Conservation (phyloP, 2,113 vertebrate genomes). For the Phalacrocorax brasilianus region DNA sequence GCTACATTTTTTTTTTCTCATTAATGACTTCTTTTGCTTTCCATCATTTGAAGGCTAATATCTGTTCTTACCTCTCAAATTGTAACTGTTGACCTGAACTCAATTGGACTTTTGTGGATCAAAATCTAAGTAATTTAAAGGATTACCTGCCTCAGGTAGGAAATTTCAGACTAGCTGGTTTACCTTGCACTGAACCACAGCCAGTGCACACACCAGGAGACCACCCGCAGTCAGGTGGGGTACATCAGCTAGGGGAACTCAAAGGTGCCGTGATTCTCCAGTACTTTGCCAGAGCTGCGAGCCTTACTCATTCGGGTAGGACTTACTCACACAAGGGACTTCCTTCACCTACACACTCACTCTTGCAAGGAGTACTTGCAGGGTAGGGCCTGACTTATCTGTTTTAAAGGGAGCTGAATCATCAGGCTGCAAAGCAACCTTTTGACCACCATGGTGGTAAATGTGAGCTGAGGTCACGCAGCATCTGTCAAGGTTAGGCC, state of each 20-base stretch:
- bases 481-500: not conserved
- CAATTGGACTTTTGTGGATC: fast-evolving
- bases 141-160: not conserved
- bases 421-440: not conserved
- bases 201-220: not conserved
- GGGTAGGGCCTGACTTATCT: not conserved
- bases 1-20: not conserved
- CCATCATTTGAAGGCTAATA: not conserved
- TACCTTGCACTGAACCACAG: not conserved
- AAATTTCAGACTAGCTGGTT: not conserved
- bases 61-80: not conserved
- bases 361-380: not conserved
- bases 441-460: not conserved
- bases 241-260: not conserved
- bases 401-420: not conserved
- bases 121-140: not conserved
- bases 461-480: not conserved
- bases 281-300: not conserved
- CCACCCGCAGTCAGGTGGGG: not conserved
- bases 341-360: not conserved
- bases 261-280: not conserved
- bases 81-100: not conserved
- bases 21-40: not conserved
- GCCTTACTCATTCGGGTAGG: not conserved
- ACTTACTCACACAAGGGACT: not conserved